phyloP scores from a whole-genome alignment of 2,888 invertebrate species.

The Lucinisca nassula region DNA sequence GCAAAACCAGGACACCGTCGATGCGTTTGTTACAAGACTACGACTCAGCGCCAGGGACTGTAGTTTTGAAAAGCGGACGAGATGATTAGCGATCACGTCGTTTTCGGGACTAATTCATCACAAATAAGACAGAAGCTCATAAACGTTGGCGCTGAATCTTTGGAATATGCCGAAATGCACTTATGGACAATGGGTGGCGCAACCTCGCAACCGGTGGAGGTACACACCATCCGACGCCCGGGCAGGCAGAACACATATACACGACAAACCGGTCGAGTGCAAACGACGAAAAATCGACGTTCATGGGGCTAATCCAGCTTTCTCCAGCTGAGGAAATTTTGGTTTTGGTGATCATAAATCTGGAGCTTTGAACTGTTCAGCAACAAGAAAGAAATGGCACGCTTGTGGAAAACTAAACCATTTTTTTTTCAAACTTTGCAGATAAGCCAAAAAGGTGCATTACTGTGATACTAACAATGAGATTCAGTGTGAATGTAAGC shows the following conservation, averaged over 20 bases:
- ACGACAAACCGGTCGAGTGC: no score
- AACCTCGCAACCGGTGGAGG: neutral
- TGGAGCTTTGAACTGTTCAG: no score
- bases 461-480: no score
- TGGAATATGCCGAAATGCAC: neutral
- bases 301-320: no score
- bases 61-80: neutral
- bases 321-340: no score
- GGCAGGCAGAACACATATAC: neutral
- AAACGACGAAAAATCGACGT: no score
- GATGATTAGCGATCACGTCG: neutral
- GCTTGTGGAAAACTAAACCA: no score
- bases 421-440: no score
- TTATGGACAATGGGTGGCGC: neutral
- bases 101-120: neutral
- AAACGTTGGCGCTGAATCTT: neutral
- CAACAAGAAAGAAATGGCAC: no score
- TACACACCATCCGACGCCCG: neutral
- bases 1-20: conserved; percentile 1
- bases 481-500: no score
- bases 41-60: neutral
- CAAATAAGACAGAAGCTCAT: neutral
- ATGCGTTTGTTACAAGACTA: neutral
- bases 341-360: no score
- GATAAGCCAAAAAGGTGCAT: no score